Evolutionary conservation across 1,140 invertebrate species (phyloP), one percentile per base, ranked within the genome.

Genomic region (Musca vetustissima): DNA sequence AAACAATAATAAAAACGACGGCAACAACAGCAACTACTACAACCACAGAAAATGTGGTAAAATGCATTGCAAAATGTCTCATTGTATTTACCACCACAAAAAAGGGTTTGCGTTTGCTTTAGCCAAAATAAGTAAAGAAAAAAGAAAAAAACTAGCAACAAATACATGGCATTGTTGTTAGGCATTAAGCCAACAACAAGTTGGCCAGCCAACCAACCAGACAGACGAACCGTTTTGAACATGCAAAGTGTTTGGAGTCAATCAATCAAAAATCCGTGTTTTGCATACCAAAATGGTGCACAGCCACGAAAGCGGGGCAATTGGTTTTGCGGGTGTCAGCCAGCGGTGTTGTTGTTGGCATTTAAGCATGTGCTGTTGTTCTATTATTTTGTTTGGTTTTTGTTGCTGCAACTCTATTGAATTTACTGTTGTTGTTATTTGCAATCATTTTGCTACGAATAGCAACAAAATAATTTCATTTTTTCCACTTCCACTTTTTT

Each of bases 261-360:
- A 61, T 61, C 57, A 61, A 61, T 61, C 57, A 61, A 61, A n/a
- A 61, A 36, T 61, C 57, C 36, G 57, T 61, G 57, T 61, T 61
- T 61, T 61, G 57, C 57, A 61, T 61, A 61, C 57, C 36, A 59
- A 52, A 52, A 61, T 36, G 7, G 36, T 36, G 36, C 19, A 28
- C 4, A 32, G 14, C 6, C 21, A 19, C 49, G 17, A 43, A 43
- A 43, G 6, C 6, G 36, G 36, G 36, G 13, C 36, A 43, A 43
- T 43, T n/a, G 2, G 36, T 13, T 43, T 43, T 8, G 36, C 36
- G 4, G 36, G 36, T 43, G 28, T 4, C 9, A 4, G 28, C 28
- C 9, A 9, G 28, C 9, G 28, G 28, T 43, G 36, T 43, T 6
- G 11, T 1, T 43, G 36, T 43, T 43, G 36, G 36, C 11, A 11